Evolutionary conservation across 2,113 vertebrate species (phyloP).

Genomic region (Carettochelys insculpta): DNA sequence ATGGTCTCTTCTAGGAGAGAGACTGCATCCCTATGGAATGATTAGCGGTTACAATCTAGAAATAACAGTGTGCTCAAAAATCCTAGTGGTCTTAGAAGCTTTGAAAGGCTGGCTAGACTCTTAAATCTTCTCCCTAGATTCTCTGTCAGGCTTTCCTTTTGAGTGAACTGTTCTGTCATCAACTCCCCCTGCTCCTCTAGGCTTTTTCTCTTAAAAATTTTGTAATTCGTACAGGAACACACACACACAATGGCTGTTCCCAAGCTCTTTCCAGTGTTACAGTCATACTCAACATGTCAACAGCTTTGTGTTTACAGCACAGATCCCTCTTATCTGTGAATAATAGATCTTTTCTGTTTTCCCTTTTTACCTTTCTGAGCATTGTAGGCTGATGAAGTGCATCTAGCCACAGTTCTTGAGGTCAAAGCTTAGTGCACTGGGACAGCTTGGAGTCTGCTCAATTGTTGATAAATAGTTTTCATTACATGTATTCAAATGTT

Average conservation of each 20-base stretch:
- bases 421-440: background rate
- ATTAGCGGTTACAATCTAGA: background rate
- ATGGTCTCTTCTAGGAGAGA: background rate
- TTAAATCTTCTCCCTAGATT: background rate
- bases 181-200: background rate
- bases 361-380: background rate
- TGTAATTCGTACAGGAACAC: background rate
- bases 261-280: background rate
- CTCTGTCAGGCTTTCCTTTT: background rate
- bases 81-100: background rate
- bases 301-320: background rate
- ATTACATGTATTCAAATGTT: background rate
- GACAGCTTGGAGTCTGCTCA: background rate
- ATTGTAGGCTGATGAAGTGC: background rate
- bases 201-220: background rate
- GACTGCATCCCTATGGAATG: background rate
- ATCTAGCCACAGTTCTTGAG: slow-evolving; percentile 13
- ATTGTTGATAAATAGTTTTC: background rate
- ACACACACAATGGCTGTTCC: background rate
- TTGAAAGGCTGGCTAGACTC: background rate
- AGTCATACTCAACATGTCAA: background rate
- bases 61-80: background rate
- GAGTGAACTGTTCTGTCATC: background rate
- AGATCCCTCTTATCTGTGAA: background rate
- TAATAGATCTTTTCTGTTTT: background rate